Percentiles rank a stretch among this genome's conserved stretches.
These are phyloP conservation scores for Phylloscopus trochiloides DNA, from an alignment of 2,113 vertebrate species.

Conservation along the genomic window DNA sequence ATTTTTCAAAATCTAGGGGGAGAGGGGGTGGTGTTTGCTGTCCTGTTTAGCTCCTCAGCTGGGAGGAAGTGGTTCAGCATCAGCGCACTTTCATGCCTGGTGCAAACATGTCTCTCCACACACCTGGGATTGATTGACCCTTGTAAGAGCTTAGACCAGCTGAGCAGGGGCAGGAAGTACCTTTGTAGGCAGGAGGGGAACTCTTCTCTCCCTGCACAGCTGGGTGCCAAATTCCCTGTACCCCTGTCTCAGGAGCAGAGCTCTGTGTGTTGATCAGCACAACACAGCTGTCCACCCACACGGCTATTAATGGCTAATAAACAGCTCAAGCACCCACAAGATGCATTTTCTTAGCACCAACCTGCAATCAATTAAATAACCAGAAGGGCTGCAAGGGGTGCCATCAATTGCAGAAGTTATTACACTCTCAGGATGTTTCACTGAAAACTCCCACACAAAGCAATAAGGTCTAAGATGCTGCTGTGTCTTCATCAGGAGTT, in stretches of 20 bases:
- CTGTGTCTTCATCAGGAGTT: neutral
- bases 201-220: neutral
- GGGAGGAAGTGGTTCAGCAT: neutral
- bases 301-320: conserved; percentile 10
- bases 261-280: neutral
- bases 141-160: neutral
- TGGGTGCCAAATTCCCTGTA: neutral
- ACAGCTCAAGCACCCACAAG: neutral
- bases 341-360: neutral
- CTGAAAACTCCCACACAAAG: neutral
- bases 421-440: neutral
- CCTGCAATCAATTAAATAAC: conserved; percentile 32
- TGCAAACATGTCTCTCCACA: fast-evolving
- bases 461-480: neutral
- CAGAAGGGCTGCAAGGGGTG: neutral
- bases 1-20: neutral
- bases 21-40: neutral
- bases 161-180: neutral
- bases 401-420: neutral
- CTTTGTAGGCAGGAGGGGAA: neutral
- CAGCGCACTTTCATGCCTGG: neutral
- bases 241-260: neutral
- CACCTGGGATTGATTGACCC: fast-evolving
- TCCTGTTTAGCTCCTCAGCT: neutral
- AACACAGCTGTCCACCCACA: neutral